Percentiles rank a stretch among this genome's conserved stretches.
Conservation (phyloP, 2,113 vertebrate species). For the Sterrhoptilus dennistouni region DNA sequence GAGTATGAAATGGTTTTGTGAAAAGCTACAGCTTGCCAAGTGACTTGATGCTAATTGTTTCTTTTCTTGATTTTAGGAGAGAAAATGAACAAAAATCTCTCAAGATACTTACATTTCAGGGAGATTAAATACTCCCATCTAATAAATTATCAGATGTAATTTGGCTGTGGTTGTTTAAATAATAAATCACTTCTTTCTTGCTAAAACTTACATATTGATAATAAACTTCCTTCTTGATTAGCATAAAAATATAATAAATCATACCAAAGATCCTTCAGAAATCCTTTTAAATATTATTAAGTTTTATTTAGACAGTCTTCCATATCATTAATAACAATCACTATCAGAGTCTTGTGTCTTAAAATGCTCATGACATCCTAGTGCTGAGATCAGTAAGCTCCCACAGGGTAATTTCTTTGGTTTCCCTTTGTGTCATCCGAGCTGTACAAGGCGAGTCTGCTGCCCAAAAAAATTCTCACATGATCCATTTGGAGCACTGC, state of each 20-base stretch:
- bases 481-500: accelerated
- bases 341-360: background rate
- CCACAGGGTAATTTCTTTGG: background rate
- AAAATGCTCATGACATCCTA: background rate
- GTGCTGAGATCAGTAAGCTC: background rate
- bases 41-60: background rate
- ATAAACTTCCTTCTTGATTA: background rate
- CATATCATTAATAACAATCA: background rate
- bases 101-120: background rate
- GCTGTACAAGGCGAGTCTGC: background rate
- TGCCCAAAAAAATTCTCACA: background rate
- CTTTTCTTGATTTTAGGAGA: background rate
- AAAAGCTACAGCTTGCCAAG: background rate
- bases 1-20: background rate
- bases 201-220: background rate
- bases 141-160: background rate
- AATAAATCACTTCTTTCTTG: background rate
- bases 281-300: background rate
- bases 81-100: background rate
- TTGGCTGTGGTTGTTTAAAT: background rate
- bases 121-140: background rate
- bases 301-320: background rate
- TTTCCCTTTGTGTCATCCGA: background rate
- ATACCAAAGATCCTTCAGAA: background rate
- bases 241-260: background rate